Evolutionary conservation across 2,113 vertebrate species (phyloP).

Genomic region (Trochalopteron elliotii): DNA sequence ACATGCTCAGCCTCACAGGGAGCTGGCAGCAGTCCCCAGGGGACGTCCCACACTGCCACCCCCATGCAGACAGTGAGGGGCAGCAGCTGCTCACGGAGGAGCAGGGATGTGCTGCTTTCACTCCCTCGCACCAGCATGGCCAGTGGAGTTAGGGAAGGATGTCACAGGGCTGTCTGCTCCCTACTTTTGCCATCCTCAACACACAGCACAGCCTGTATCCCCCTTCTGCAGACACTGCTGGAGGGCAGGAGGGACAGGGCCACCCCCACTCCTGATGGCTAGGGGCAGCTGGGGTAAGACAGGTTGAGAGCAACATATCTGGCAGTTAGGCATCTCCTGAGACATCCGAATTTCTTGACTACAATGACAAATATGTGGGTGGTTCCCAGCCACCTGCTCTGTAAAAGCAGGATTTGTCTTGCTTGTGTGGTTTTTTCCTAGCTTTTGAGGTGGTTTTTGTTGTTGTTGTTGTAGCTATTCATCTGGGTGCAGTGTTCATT

Average conservation of each 20-base stretch:
- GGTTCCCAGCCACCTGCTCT: conserved; percentile 6
- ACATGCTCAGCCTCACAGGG: neutral
- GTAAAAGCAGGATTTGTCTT: neutral
- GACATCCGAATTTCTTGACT: neutral
- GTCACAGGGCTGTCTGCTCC: neutral
- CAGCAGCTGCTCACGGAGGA: neutral
- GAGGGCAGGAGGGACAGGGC: neutral
- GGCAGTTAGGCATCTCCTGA: neutral
- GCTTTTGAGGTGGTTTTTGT: neutral
- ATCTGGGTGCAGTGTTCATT: neutral
- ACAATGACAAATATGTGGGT: conserved; percentile 25
- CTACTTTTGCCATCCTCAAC: neutral
- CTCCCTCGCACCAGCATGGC: neutral
- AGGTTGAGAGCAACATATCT: rapidly evolving
- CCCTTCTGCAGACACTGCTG: rapidly evolving
- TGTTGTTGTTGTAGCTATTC: neutral
- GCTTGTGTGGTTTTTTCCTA: neutral
- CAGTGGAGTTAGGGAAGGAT: neutral
- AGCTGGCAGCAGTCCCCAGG: rapidly evolving
- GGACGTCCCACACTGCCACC: neutral
- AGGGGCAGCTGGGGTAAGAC: neutral
- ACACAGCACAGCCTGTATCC: neutral
- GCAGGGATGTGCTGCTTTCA: neutral
- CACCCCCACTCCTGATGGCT: neutral
- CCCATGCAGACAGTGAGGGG: rapidly evolving